phyloP scores from a whole-genome alignment of 2,113 vertebrate species.

The Dendrocopos noguchii region DNA sequence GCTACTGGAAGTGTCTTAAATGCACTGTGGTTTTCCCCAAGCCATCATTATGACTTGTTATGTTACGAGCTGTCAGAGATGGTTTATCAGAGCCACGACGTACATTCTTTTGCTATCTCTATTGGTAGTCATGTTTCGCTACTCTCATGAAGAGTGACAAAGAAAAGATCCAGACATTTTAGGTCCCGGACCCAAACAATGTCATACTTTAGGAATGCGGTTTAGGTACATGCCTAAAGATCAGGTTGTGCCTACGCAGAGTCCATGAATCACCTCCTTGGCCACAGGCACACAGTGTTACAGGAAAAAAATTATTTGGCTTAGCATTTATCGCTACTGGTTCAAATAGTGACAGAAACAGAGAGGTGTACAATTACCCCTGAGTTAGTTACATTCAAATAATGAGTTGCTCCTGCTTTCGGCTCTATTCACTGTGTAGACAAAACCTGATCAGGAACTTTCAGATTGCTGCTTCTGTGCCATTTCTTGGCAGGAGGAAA shows the following conservation, averaged over 20 bases:
- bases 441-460: not conserved
- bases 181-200: not conserved
- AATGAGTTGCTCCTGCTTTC: not conserved
- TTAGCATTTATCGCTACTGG: not conserved
- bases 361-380: not conserved
- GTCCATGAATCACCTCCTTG: not conserved
- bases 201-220: accelerated
- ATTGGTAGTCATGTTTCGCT: not conserved
- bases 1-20: conserved; percentile 1
- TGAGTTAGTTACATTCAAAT: not conserved
- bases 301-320: not conserved
- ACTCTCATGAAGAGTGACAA: not conserved
- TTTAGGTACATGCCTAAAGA: not conserved
- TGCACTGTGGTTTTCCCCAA: not conserved
- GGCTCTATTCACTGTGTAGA: not conserved
- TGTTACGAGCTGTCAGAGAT: not conserved
- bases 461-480: not conserved
- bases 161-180: not conserved
- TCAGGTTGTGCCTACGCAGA: not conserved
- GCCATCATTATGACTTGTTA: not conserved
- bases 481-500: not conserved
- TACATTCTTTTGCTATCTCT: not conserved
- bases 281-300: not conserved
- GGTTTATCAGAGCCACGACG: not conserved
- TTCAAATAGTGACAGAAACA: not conserved